phyloP scores from a whole-genome alignment of 2,113 vertebrate genomes.

The Zingel zingel region DNA sequence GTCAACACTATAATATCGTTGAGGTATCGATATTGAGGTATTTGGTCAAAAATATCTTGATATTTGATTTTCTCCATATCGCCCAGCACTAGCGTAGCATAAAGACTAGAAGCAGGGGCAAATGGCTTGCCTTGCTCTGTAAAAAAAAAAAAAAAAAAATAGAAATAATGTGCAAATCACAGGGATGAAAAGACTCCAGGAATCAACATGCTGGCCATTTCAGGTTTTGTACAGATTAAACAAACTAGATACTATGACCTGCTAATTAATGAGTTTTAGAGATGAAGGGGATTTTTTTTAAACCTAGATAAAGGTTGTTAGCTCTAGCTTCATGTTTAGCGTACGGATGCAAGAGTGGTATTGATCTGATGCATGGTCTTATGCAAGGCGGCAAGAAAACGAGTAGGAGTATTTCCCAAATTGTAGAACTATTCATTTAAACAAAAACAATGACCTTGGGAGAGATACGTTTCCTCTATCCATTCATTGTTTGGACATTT shows the following conservation, averaged over 20 bases:
- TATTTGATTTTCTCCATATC: too few species aligned
- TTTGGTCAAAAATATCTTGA: too few species aligned
- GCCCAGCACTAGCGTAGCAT: conserved; percentile 6
- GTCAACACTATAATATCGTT: too few species aligned
- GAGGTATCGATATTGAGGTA: too few species aligned
- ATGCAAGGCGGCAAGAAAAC: neutral
- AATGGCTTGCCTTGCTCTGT: neutral
- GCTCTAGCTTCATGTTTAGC: neutral
- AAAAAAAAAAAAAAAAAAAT: neutral
- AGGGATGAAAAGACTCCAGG: neutral
- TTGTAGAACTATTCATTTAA: neutral
- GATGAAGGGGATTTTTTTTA: too few species aligned
- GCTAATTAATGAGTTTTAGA: neutral
- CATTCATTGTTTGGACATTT: neutral
- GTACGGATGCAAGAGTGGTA: neutral
- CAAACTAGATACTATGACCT: neutral
- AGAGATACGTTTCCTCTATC: neutral
- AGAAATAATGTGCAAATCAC: neutral
- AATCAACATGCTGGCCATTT: neutral
- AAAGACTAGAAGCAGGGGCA: neutral
- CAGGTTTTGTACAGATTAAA: neutral
- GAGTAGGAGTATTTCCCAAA: neutral
- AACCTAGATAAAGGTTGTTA: too few species aligned
- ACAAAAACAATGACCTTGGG: neutral
- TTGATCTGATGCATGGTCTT: neutral